phyloP scores from a whole-genome alignment of 1,140 invertebrate genomes.

The Episyrphus balteatus region DNA sequence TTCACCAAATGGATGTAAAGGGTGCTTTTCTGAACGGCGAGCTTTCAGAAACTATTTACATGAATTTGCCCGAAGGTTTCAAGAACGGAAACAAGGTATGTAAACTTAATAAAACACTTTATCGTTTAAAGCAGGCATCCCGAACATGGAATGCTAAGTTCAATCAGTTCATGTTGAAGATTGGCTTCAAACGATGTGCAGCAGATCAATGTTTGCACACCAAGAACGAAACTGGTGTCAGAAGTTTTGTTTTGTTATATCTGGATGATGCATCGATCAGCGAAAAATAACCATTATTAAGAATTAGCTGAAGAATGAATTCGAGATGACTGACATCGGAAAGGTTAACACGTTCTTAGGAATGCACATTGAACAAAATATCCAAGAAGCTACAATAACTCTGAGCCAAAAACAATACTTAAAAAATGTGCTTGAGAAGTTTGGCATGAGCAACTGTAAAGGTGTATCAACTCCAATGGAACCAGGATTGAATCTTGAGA shows the following conservation, averaged over 20 bases:
- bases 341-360: constrained; percentile 23
- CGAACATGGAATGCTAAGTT: constrained; percentile 29
- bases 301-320: constrained; percentile 20
- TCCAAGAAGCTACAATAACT: constrained; percentile 12
- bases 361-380: constrained; percentile 25
- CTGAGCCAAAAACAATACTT: constrained; percentile 28
- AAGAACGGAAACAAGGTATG: constrained; percentile 15
- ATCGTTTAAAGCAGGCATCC: constrained; percentile 37
- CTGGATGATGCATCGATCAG: constrained; percentile 36
- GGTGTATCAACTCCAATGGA: constrained; percentile 24
- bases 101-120: constrained; percentile 26
- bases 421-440: constrained; percentile 24
- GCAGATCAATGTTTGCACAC: constrained; percentile 36
- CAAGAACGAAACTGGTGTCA: constrained; percentile 10
- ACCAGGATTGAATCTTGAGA: constrained; percentile 10
- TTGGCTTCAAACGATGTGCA: constrained; percentile 24
- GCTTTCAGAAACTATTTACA: constrained; percentile 31
- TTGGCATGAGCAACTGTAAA: constrained; percentile 30
- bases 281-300: constrained; percentile 16
- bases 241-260: constrained; percentile 34
- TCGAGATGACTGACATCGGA: constrained; percentile 34
- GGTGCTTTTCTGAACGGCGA: constrained; percentile 33
- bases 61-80: constrained; percentile 20
- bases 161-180: constrained; percentile 17
- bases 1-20: constrained; percentile 6